Evolutionary conservation across 2,888 invertebrate genomes (phyloP).

Genomic region (Carterocephalus palaemon): DNA sequence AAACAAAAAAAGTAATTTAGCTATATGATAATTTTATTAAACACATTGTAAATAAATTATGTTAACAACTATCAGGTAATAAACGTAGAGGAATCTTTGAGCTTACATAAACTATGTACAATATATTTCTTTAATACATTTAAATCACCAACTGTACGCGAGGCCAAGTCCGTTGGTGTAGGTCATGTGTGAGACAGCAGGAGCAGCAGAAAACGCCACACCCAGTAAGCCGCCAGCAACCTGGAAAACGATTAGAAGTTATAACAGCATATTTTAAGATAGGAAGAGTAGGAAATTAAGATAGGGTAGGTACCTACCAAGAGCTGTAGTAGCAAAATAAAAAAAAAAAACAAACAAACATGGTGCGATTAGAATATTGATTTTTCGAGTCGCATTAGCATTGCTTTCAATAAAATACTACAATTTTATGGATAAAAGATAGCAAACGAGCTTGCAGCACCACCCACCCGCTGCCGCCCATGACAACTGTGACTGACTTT

Average conservation of each 20-base stretch:
- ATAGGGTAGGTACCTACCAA: too few relatives aligned
- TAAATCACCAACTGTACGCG: constrained; percentile 74
- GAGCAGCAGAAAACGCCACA: constrained; percentile 80
- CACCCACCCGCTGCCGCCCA: too few relatives aligned
- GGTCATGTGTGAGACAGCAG: constrained; percentile 80
- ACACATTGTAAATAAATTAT: constrained; percentile 35
- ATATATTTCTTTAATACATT: constrained; percentile 24
- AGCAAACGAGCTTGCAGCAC: too few relatives aligned
- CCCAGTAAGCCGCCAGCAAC: constrained; percentile 78
- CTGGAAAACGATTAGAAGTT: constrained; percentile 37
- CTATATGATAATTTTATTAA: constrained; percentile 19
- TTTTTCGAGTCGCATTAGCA: too few relatives aligned
- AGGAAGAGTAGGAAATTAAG: too few relatives aligned
- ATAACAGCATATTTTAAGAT: too few relatives aligned
- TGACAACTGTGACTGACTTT: too few relatives aligned
- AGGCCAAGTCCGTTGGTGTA: constrained; percentile 78
- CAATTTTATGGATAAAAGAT: too few relatives aligned
- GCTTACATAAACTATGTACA: constrained; percentile 32
- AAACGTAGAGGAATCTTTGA: constrained; percentile 70
- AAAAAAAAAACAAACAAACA: too few relatives aligned
- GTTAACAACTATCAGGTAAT: constrained; percentile 65
- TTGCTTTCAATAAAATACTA: too few relatives aligned
- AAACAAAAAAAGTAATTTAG: neutral
- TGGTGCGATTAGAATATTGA: too few relatives aligned
- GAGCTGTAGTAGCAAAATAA: too few relatives aligned